Conservation (phyloP, 1,140 invertebrate species). For the Zaprionus inermis region DNA sequence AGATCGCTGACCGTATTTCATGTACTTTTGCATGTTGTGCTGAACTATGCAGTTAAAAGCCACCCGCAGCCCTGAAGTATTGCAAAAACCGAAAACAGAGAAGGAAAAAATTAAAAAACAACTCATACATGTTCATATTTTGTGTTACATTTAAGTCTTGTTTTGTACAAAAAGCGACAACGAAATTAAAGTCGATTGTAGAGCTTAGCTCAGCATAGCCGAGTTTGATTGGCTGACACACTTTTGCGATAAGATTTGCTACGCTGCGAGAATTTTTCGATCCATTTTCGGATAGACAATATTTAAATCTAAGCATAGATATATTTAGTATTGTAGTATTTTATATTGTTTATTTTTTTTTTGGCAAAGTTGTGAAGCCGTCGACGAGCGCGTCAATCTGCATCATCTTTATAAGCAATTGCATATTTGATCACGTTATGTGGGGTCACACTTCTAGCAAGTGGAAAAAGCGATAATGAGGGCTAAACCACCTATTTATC, state of each 20-base stretch:
- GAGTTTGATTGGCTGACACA: constrained; percentile 38
- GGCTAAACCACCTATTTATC: not conserved
- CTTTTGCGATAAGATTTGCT: constrained; percentile 19
- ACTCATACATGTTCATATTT: constrained; percentile 12
- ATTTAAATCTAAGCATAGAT: no score
- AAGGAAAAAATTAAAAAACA: not conserved
- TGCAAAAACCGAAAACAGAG: not conserved
- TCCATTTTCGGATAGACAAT: not conserved
- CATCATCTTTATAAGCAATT: not conserved
- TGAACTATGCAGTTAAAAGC: constrained; percentile 19
- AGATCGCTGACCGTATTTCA: constrained; percentile 26
- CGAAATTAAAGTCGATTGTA: constrained; percentile 21
- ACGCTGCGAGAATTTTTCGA: constrained; percentile 48
- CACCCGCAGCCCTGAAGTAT: constrained; percentile 32
- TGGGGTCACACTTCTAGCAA: not conserved
- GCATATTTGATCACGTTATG: constrained; percentile 1
- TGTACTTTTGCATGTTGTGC: constrained; percentile 3
- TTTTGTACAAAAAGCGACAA: constrained; percentile 7
- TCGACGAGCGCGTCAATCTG: no score
- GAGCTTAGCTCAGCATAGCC: constrained; percentile 44
- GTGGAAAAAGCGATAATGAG: constrained; percentile 2
- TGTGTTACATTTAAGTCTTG: constrained; percentile 16
- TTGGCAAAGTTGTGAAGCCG: not conserved
- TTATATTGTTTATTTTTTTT: not conserved
- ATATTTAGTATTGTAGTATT: no score